Evolutionary conservation across 2,888 invertebrate species (phyloP), one percentile per base, ranked within the genome.

Genomic region (Melangyna quadrimaculata): DNA sequence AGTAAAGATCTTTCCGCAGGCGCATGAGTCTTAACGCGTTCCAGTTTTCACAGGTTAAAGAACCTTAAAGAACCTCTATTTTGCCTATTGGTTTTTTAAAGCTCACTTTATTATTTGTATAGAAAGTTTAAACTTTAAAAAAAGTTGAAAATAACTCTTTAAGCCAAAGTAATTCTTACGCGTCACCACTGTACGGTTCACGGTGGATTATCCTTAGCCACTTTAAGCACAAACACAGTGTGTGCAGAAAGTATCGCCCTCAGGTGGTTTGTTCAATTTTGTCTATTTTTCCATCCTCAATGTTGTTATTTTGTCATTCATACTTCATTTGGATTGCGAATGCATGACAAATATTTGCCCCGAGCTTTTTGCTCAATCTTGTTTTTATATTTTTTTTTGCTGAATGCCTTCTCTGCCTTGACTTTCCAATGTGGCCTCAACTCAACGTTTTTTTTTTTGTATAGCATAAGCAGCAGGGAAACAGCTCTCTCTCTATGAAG

Each of bases 281-380:
- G 45, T 69, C 61, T 63, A 69, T 69, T 55, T 69, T 61, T 35
- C 61, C 45, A 61, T 73, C 57, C 55, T 53, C 73, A 43, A 78
- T 37, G 81, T 78, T 81, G 73, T 70, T 86, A 70, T 78, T 81
- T 69, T 35, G 73, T 59, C 86, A 81, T 86, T 86, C 77, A 81
- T 86, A 72, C 80, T 77, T 80, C 86, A 81, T 77, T 86, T 72
- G 69, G 53, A 40, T 72, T 70, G 73, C 57, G 72, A 86, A 81
- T 86, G 72, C 77, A 81, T 86, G 77, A 69, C 77, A 86, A 86
- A 81, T 73, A 81, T 86, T 78, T 73, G 86, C 86, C 86, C 9
- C 45, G 2, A 73, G 86, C 63, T 43, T 12, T 9, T 57, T 10
- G 37, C 24, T 40, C 29, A 17, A n/a, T 59, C 29, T 43, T 32